phyloP scores from a whole-genome alignment of 1,140 invertebrate species.

The Ptiloglossa arizonensis region DNA sequence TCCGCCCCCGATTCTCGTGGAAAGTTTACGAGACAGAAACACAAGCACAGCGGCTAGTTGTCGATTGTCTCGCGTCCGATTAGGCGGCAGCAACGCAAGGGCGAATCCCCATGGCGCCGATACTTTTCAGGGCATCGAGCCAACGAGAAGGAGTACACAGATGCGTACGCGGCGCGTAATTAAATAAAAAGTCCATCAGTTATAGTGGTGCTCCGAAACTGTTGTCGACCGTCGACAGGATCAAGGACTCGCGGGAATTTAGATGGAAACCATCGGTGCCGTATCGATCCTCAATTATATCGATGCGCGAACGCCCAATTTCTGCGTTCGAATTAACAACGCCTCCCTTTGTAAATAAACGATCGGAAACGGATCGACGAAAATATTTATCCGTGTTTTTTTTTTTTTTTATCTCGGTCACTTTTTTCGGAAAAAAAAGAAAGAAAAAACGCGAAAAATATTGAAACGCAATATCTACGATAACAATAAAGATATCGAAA shows the following conservation, averaged over 20 bases:
- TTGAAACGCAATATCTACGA: slow-evolving; percentile 9
- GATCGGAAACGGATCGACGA: not conserved
- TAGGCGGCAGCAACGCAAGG: slow-evolving; percentile 29
- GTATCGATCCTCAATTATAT: slow-evolving; percentile 34
- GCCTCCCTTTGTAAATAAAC: slow-evolving; percentile 14
- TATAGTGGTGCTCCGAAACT: slow-evolving; percentile 62
- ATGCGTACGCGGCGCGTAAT: slow-evolving; percentile 63
- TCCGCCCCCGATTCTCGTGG: not conserved
- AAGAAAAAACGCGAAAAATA: not conserved
- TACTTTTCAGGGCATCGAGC: slow-evolving; percentile 44
- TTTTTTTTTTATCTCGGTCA: not conserved
- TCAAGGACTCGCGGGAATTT: slow-evolving; percentile 63
- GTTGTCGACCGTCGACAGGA: slow-evolving; percentile 60
- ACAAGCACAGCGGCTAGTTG: slow-evolving; percentile 5
- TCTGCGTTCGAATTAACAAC: not conserved
- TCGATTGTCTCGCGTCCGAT: slow-evolving; percentile 51
- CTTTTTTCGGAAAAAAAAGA: not conserved
- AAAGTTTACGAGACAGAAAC: not conserved
- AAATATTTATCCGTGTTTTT: not conserved
- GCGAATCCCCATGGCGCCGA: slow-evolving; percentile 48
- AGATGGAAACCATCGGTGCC: slow-evolving; percentile 54
- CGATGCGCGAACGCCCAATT: not conserved
- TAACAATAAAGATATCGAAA: slow-evolving; percentile 29
- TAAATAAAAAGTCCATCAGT: slow-evolving; percentile 71
- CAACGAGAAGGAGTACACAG: slow-evolving; percentile 50